These are phyloP conservation scores for Eristalis pertinax DNA, from an alignment of 2,888 invertebrate genomes.

Conservation along the genomic window DNA sequence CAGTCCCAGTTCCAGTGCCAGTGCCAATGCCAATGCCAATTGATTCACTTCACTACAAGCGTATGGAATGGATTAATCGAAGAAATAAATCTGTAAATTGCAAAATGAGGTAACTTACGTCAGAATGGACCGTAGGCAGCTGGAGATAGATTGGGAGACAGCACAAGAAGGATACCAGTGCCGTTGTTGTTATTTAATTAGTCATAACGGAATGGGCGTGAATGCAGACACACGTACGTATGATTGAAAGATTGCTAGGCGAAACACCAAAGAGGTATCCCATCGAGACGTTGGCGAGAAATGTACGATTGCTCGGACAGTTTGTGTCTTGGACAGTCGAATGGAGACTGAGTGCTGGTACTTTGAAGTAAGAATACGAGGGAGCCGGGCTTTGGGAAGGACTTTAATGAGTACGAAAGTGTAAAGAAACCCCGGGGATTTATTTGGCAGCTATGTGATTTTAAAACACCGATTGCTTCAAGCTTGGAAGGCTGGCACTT, in stretches of 20 bases:
- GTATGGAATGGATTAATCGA: conserved; percentile 36
- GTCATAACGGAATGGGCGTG: conserved; percentile 22
- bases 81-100: conserved; percentile 39
- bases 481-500: too few relatives aligned
- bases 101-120: conserved; percentile 26
- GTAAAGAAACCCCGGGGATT: too few relatives aligned
- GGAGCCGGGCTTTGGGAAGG: too few relatives aligned
- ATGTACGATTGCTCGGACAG: too few relatives aligned
- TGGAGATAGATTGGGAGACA: conserved; percentile 15
- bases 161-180: neutral
- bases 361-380: too few relatives aligned
- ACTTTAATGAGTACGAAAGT: too few relatives aligned
- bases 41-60: conserved; percentile 20
- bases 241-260: conserved; percentile 6
- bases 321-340: too few relatives aligned
- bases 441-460: too few relatives aligned
- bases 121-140: conserved; percentile 25
- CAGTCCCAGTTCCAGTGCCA: neutral
- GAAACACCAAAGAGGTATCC: neutral
- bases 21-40: conserved; percentile 16
- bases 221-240: neutral
- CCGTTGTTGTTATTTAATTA: conserved; percentile 38
- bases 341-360: too few relatives aligned
- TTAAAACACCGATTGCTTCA: too few relatives aligned
- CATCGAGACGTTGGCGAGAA: neutral